A percentile compares a stretch with the other conserved stretches of the same genome.
Evolutionary conservation across 2,113 vertebrate genomes (phyloP).

Genomic region (Lycaon pictus): DNA sequence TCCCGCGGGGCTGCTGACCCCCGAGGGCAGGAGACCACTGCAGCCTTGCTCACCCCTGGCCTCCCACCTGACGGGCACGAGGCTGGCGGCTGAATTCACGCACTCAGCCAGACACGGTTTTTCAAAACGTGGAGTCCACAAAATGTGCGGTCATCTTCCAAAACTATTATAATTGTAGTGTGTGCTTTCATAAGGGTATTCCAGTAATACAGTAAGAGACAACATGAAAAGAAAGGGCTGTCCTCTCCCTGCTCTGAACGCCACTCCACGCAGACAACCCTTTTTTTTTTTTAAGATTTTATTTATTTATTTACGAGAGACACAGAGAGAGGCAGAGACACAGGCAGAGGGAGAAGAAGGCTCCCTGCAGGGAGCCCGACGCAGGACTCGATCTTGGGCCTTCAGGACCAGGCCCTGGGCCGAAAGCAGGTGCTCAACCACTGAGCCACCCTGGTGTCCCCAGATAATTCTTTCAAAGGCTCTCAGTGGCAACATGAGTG

Average conservation of each 20-base stretch:
- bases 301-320: too few relatives aligned
- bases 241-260: background rate
- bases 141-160: background rate
- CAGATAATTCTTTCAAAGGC: background rate
- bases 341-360: too few relatives aligned
- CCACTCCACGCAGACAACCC: background rate
- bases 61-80: background rate
- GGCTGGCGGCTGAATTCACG: background rate
- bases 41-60: background rate
- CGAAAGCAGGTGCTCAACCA: too few relatives aligned
- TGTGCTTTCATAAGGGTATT: background rate
- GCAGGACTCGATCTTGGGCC: too few relatives aligned
- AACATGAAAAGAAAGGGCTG: background rate
- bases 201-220: background rate
- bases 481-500: background rate
- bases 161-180: background rate
- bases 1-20: background rate
- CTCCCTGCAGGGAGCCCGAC: too few relatives aligned
- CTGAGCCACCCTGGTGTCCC: too few relatives aligned
- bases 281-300: too few relatives aligned
- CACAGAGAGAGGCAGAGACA: too few relatives aligned
- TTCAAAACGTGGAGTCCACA: background rate
- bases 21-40: background rate
- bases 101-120: background rate
- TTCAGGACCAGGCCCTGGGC: too few relatives aligned